Evolutionary conservation across 2,888 invertebrate genomes (phyloP).

Genomic region (Pycnomerus fuliginosus): DNA sequence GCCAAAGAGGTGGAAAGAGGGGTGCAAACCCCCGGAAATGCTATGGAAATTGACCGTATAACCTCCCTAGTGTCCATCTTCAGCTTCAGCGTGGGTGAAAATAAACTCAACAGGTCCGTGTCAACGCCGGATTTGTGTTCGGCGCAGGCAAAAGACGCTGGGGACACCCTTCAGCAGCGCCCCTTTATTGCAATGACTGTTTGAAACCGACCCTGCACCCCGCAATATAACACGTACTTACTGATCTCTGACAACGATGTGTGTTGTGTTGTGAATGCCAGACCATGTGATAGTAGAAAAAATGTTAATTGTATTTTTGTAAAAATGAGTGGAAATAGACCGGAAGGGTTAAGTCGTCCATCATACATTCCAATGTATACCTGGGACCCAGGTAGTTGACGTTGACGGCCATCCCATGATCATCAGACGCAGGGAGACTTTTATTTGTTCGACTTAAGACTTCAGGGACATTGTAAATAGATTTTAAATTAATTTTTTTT

Average conservation of each 20-base stretch:
- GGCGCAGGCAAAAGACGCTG: constrained; percentile 56
- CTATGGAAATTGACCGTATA: constrained; percentile 61
- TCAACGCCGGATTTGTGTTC: constrained; percentile 59
- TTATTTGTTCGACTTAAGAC: constrained; percentile 24
- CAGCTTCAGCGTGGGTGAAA: constrained; percentile 55
- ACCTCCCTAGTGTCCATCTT: constrained; percentile 61
- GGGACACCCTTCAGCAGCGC: constrained; percentile 52
- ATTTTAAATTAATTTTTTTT: constrained; percentile 25
- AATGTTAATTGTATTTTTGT: constrained; percentile 47
- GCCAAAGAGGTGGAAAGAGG: constrained; percentile 36
- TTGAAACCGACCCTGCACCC: constrained; percentile 19
- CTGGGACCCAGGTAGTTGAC: constrained; percentile 28
- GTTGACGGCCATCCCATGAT: too few relatives aligned
- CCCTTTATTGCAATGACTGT: constrained; percentile 59
- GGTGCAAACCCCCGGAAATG: constrained; percentile 31
- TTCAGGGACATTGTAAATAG: constrained; percentile 35
- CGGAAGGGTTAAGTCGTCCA: constrained; percentile 28
- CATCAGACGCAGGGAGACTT: constrained; percentile 6
- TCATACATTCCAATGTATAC: constrained; percentile 38
- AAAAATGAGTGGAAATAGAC: constrained; percentile 27
- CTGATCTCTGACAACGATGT: constrained; percentile 31
- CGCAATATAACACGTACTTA: too few relatives aligned
- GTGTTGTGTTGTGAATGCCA: constrained; percentile 31
- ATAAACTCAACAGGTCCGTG: constrained; percentile 52
- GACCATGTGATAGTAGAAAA: constrained; percentile 42